Evolutionary conservation across 2,797 vertebrate genomes (phyloP).

Genomic region (Peromyscus melanophrys): DNA sequence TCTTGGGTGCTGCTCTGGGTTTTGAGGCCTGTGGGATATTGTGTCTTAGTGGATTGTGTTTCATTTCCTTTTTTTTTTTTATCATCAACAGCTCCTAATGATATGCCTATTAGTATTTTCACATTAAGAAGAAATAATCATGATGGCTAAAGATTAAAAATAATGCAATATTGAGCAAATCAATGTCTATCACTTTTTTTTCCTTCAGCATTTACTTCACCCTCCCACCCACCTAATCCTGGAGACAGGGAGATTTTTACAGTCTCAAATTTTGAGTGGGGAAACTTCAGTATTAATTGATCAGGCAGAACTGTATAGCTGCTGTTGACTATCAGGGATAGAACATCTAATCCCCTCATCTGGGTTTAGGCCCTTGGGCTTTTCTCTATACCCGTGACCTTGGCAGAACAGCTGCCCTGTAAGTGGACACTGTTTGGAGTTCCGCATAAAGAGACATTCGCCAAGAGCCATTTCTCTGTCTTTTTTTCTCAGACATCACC

Average conservation of each 20-base stretch:
- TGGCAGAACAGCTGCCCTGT: background rate
- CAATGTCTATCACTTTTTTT: slow-evolving; percentile 39
- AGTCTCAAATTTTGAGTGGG: background rate
- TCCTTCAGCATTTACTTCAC: slow-evolving; percentile 25
- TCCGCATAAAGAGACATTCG: background rate
- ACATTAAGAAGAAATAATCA: background rate
- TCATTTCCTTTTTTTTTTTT: background rate
- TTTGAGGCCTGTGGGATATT: background rate
- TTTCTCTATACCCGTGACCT: background rate
- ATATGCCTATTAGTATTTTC: background rate
- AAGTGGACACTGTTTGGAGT: background rate
- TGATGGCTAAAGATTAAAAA: slow-evolving; percentile 44
- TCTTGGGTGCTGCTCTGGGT: background rate
- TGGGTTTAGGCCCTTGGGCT: background rate
- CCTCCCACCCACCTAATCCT: background rate
- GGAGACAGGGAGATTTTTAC: background rate
- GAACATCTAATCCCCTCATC: background rate
- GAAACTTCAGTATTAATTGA: background rate
- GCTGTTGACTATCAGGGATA: background rate
- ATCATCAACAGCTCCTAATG: slow-evolving; percentile 12
- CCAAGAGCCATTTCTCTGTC: background rate
- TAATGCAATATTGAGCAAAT: background rate
- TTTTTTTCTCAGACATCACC: background rate
- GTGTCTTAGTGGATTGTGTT: background rate
- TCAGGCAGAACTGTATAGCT: background rate